Evolutionary conservation across 2,888 invertebrate species (phyloP).

Genomic region (Chouioia cunea): DNA sequence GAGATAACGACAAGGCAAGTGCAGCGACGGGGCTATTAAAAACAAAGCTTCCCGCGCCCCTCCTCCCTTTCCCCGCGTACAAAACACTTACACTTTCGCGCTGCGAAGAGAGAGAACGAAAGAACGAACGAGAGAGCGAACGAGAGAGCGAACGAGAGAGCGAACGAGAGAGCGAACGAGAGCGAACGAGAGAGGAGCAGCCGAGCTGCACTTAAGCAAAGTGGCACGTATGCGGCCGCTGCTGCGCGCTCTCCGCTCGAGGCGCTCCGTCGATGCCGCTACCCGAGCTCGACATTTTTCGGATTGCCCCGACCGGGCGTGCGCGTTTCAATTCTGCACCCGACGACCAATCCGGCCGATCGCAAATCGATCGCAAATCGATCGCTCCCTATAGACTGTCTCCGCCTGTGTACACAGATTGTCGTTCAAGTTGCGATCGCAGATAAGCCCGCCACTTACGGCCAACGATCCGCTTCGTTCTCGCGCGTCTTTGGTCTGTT

Average conservation of each 20-base stretch:
- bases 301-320: background rate
- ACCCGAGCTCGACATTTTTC: background rate
- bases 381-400: background rate
- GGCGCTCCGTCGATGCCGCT: background rate
- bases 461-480: no score
- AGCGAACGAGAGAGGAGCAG: slow-evolving; percentile 29
- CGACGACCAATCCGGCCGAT: no score
- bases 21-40: slow-evolving; percentile 48
- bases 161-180: slow-evolving; percentile 29
- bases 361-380: no score
- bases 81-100: slow-evolving; percentile 58
- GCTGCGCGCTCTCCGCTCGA: slow-evolving; percentile 34
- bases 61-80: slow-evolving; percentile 46
- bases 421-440: slow-evolving; percentile 1
- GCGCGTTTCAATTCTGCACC: slow-evolving; percentile 27
- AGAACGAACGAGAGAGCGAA: slow-evolving; percentile 21
- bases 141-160: slow-evolving; percentile 11
- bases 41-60: slow-evolving; percentile 38
- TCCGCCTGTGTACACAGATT: slow-evolving; percentile 7
- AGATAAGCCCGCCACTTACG: no score
- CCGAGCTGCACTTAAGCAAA: slow-evolving; percentile 61
- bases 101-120: slow-evolving; percentile 21
- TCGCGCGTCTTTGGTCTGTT: no score
- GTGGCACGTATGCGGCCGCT: slow-evolving; percentile 58
- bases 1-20: slow-evolving; percentile 40